phyloP scores from a whole-genome alignment of 2,113 vertebrate species.

The Pollachius pollachius region DNA sequence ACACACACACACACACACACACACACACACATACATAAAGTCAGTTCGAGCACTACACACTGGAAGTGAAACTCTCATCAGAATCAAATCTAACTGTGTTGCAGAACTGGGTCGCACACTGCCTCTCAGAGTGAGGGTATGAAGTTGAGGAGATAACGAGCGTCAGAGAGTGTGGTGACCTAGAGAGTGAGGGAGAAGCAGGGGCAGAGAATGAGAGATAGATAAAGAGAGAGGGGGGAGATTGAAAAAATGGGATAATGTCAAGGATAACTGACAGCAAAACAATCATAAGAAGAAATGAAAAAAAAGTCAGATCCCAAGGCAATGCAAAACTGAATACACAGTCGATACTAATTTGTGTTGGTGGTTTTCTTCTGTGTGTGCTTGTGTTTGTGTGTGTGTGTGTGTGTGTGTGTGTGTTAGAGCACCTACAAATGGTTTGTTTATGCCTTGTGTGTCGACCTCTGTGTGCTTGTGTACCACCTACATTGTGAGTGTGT shows the following conservation, averaged over 20 bases:
- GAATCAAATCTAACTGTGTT: slow-evolving; percentile 56
- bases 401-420: neutral
- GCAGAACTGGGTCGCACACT: slow-evolving; percentile 59
- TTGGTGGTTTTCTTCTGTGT: slow-evolving; percentile 4
- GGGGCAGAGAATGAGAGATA: slow-evolving; percentile 31
- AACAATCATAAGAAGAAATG: slow-evolving; percentile 9
- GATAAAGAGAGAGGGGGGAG: slow-evolving; percentile 13
- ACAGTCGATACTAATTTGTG: neutral
- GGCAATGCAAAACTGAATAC: neutral
- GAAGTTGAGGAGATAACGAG: slow-evolving; percentile 44
- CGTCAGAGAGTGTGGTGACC: neutral
- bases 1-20: neutral
- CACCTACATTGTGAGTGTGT: neutral
- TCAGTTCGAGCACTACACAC: neutral
- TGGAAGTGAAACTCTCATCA: slow-evolving; percentile 43
- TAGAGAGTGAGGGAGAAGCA: slow-evolving; percentile 23
- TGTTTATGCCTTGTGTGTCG: too few relatives aligned
- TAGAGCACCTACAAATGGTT: too few relatives aligned
- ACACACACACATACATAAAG: slow-evolving; percentile 5
- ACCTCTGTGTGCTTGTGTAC: neutral
- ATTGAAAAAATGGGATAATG: neutral
- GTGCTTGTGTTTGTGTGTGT: slow-evolving; percentile 6
- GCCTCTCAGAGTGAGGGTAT: slow-evolving; percentile 42
- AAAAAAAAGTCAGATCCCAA: neutral
- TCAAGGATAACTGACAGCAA: neutral